Percentiles rank a stretch among this genome's conserved stretches.
Evolutionary conservation across 2,888 invertebrate species (phyloP).

Genomic region (Meghimatium bilineatum): DNA sequence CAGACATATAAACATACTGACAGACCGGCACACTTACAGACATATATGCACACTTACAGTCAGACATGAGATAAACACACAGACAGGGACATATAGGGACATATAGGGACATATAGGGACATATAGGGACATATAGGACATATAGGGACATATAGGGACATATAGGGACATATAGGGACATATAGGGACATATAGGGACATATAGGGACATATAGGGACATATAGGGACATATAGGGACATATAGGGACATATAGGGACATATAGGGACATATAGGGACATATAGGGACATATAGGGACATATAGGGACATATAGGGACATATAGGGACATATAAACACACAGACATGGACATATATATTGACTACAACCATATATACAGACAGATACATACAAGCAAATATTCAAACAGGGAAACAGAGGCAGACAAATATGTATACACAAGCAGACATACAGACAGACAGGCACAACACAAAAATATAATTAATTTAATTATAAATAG

Average conservation of each 20-base stretch:
- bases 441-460: no score
- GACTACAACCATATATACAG: no score
- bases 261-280: background rate
- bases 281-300: background rate
- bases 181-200: background rate
- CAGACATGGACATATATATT: no score
- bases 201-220: background rate
- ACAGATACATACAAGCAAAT: no score
- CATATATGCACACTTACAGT: no score
- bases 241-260: background rate
- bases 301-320: background rate
- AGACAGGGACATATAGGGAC: background rate
- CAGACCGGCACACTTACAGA: no score
- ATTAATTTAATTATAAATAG: no score
- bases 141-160: background rate
- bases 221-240: background rate
- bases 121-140: background rate
- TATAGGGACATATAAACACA: background rate
- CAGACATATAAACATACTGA: no score
- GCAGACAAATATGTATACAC: no score
- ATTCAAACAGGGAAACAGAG: no score
- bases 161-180: background rate
- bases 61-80: no score
- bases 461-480: no score
- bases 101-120: background rate